Evolutionary conservation across 2,888 invertebrate genomes (phyloP), one percentile per base, ranked within the genome.

Genomic region (Parnassius mnemosyne): DNA sequence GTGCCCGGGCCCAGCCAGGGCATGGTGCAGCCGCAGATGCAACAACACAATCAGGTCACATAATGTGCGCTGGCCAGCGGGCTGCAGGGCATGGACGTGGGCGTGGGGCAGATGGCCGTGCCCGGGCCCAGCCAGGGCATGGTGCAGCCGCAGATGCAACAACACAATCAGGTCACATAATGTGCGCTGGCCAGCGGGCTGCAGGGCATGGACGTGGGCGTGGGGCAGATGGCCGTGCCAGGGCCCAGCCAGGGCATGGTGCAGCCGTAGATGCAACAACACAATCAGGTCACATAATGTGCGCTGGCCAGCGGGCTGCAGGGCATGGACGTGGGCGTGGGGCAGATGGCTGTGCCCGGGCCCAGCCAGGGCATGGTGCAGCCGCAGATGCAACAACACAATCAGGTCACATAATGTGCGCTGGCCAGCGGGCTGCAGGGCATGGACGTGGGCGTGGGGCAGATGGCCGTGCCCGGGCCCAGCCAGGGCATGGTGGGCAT

Each of bases 71-170:
- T 65, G 51, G 64, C 66, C 46, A 58, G 57, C 41, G 60, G 51
- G 43, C 10, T 57, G 47, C 47, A 47, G 53, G 60, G 59, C 25
- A 71, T 76, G 58, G 76, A 73, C 56, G 76, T 69, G 68, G 47
- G 47, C 47, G 76, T 69, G 69, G 76, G 70, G 42, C 72, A 63
- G 63, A 70, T 72, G 75, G 60, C 70, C 46, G 74, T 73, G 2
- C 73, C 71, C 2, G 74, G 73, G 16, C 68, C 73, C 61, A 57
- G 61, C 12, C 77, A 79, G 71, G 71, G 74, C 34, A 79, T 82
- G 78, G 78, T 81, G 60, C 85, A 83, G 69, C 74, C 76, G 49
- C 92, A 87, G 66, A 89, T 89, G 65, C 86, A 87, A 20, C 87
- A 82, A 74, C 75, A 77, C 60, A 75, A 78, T 2, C 73, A 75